These are phyloP conservation scores for Anagrus nilaparvatae DNA, from an alignment of 1,140 invertebrate genomes.

Conservation along the genomic window DNA sequence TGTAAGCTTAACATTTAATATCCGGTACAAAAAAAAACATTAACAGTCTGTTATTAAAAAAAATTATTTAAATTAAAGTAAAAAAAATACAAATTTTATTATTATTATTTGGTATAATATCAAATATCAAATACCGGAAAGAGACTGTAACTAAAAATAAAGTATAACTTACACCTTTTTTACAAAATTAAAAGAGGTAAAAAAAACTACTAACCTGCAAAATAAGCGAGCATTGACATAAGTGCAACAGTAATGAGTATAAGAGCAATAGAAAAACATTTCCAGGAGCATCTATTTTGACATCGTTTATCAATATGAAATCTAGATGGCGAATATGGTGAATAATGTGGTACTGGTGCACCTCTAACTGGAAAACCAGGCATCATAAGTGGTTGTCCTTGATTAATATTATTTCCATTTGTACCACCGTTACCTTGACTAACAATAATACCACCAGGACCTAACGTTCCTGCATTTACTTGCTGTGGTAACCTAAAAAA, in stretches of 20 bases:
- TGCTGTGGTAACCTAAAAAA: slow-evolving; percentile 45
- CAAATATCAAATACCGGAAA: neutral
- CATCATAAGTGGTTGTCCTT: slow-evolving; percentile 55
- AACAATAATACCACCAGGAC: slow-evolving; percentile 25
- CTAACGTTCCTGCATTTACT: slow-evolving; percentile 34
- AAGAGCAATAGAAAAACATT: slow-evolving; percentile 83
- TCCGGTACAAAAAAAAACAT: no score
- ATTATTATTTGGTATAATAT: no score
- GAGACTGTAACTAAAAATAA: neutral
- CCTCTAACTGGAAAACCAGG: slow-evolving; percentile 66
- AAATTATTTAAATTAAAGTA: no score
- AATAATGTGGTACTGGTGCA: slow-evolving; percentile 63
- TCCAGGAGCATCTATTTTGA: slow-evolving; percentile 88
- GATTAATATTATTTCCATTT: slow-evolving; percentile 23
- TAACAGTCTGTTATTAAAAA: no score
- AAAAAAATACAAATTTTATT: no score
- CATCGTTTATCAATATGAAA: slow-evolving; percentile 90
- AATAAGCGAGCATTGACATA: slow-evolving; percentile 85
- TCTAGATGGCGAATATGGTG: slow-evolving; percentile 76
- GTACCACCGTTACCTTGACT: slow-evolving; percentile 37
- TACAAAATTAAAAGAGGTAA: no score
- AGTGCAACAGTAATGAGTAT: slow-evolving; percentile 79
- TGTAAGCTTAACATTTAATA: no score
- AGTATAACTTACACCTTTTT: neutral
- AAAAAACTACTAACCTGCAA: slow-evolving; percentile 74